phyloP scores from a whole-genome alignment of 2,888 invertebrate species.

The Cheiracanthium punctorium region DNA sequence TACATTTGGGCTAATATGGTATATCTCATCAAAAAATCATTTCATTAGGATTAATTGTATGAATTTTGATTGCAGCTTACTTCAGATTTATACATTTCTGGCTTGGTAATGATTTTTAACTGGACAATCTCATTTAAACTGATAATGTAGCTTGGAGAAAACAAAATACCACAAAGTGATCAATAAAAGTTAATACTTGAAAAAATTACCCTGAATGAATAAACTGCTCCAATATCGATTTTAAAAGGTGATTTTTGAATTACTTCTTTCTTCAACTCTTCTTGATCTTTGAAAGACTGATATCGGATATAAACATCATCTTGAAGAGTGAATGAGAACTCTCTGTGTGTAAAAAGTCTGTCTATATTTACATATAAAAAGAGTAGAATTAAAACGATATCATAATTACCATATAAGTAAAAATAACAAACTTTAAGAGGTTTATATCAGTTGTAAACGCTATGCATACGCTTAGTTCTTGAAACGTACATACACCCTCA shows the following conservation, averaged over 20 bases:
- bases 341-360: slow-evolving; percentile 80
- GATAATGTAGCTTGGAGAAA: no score
- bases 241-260: slow-evolving; percentile 89
- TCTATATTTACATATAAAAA: slow-evolving; percentile 73
- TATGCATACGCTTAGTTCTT: no score
- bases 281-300: slow-evolving; percentile 86
- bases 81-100: no score
- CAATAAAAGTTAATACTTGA: not conserved
- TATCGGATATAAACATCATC: slow-evolving; percentile 96
- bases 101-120: no score
- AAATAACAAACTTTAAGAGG: not conserved
- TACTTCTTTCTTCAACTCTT: slow-evolving; percentile 88
- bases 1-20: no score
- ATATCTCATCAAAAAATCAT: no score
- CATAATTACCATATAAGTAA: not conserved
- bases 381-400: slow-evolving; percentile 1
- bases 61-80: no score
- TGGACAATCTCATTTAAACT: no score
- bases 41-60: no score
- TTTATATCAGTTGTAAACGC: no score
- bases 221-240: slow-evolving; percentile 97
- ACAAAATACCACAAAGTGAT: no score
- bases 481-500: no score
- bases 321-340: slow-evolving; percentile 94
- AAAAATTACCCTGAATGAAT: slow-evolving; percentile 75